Evolutionary conservation across 1,140 invertebrate species (phyloP).

Genomic region (Drosophila pseudoananassae): DNA sequence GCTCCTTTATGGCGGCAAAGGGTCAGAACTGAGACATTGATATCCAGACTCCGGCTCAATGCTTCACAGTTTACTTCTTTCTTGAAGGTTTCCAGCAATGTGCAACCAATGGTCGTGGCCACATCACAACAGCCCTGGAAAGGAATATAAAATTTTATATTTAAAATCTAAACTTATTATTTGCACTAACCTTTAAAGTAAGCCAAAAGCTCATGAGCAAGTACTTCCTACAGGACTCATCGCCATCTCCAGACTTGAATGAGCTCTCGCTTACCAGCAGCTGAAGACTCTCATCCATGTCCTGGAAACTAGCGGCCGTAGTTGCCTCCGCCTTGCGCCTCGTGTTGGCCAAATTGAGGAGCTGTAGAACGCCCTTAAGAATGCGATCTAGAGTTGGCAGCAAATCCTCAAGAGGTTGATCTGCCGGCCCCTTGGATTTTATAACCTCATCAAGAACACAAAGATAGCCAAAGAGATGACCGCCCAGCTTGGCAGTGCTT

Average conservation of each 20-base stretch:
- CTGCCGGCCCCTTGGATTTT: neutral
- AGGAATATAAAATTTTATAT: neutral
- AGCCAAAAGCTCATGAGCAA: conserved; percentile 91
- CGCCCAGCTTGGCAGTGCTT: conserved; percentile 29
- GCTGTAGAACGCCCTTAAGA: conserved; percentile 47
- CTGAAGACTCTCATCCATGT: conserved; percentile 86
- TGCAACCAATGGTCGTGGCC: conserved; percentile 70
- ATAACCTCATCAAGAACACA: conserved; percentile 55
- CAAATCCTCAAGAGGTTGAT: conserved; percentile 13
- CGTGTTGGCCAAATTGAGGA: conserved; percentile 64
- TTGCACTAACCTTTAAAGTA: conserved; percentile 88
- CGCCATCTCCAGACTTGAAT: conserved; percentile 56
- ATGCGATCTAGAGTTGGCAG: conserved; percentile 55
- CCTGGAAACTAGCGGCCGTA: conserved; percentile 85
- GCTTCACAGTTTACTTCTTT: conserved; percentile 9
- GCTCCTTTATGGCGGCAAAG: conserved; percentile 92
- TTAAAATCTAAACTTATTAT: neutral
- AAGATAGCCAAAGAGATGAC: conserved; percentile 71
- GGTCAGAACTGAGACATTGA: conserved; percentile 87
- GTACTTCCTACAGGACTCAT: conserved; percentile 86
- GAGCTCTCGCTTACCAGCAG: conserved; percentile 84
- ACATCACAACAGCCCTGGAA: conserved; percentile 68
- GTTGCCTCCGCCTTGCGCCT: conserved; percentile 3
- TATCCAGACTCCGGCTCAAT: conserved; percentile 85
- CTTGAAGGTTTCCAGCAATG: conserved; percentile 14